Evolutionary conservation across 2,888 invertebrate genomes (phyloP).

Genomic region (Drosophila acutilabella): DNA sequence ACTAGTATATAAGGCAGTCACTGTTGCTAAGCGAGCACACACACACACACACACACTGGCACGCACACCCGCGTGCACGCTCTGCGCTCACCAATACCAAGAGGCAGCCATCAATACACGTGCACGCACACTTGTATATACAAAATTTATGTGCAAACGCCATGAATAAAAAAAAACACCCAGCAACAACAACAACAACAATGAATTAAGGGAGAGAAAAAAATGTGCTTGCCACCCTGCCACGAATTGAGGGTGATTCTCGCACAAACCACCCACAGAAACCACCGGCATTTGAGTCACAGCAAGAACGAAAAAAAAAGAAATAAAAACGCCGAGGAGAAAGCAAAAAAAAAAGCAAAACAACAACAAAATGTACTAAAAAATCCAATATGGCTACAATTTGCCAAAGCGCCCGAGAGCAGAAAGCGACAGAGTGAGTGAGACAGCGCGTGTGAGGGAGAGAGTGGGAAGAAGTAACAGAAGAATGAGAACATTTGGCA

Average conservation of each 20-base stretch:
- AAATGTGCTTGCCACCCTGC: constrained; percentile 65
- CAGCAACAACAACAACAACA: constrained; percentile 11
- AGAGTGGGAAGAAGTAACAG: background rate
- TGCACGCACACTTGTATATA: constrained; percentile 67
- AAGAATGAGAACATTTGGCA: constrained; percentile 15
- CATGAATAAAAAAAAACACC: constrained; percentile 30
- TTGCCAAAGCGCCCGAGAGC: constrained; percentile 69
- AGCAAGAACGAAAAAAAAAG: constrained; percentile 31
- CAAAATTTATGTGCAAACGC: constrained; percentile 73
- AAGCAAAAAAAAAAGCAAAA: constrained; percentile 25
- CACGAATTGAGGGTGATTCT: constrained; percentile 55
- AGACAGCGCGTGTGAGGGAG: background rate
- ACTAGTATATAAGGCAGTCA: background rate
- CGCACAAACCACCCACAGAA: constrained; percentile 57
- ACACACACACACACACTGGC: background rate
- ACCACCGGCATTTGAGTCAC: constrained; percentile 80
- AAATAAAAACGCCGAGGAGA: constrained; percentile 1
- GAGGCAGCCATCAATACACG: constrained; percentile 62
- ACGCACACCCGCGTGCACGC: constrained; percentile 31
- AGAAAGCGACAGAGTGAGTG: constrained; percentile 35
- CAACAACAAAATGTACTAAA: constrained; percentile 66
- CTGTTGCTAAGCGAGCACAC: too few relatives aligned
- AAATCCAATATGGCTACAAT: constrained; percentile 81
- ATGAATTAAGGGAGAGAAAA: constrained; percentile 59
- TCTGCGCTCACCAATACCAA: constrained; percentile 62